phyloP scores from a whole-genome alignment of 2,797 vertebrate genomes.

The Momotus momota region DNA sequence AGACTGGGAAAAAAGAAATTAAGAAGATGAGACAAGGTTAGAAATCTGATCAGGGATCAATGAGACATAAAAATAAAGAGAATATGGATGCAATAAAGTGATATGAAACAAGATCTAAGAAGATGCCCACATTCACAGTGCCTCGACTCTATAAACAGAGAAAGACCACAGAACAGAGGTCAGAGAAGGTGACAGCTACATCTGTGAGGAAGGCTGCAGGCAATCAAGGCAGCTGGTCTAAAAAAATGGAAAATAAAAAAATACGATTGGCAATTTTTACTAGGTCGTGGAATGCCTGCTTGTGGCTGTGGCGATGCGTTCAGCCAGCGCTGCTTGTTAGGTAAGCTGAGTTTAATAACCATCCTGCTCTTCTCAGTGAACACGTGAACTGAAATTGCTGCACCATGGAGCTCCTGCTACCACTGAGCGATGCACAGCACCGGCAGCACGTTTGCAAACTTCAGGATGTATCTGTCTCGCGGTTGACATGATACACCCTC shows the following conservation, averaged over 20 bases:
- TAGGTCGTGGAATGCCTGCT: constrained; percentile 34
- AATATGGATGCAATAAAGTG: background rate
- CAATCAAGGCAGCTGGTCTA: background rate
- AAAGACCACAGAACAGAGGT: background rate
- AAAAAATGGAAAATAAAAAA: background rate
- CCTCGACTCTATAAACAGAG: background rate
- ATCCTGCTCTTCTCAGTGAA: background rate
- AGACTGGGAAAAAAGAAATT: background rate
- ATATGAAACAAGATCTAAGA: background rate
- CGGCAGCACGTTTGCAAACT: background rate
- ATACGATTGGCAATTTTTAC: constrained; percentile 1
- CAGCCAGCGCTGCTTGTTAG: background rate
- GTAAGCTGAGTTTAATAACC: background rate
- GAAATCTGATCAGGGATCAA: background rate
- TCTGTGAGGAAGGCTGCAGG: constrained; percentile 31
- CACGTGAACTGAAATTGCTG: background rate
- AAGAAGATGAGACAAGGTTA: background rate
- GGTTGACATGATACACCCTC: background rate
- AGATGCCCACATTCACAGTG: background rate
- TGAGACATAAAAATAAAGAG: background rate
- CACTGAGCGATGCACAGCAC: background rate
- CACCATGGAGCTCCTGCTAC: background rate
- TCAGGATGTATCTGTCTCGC: background rate
- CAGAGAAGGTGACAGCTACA: constrained; percentile 17
- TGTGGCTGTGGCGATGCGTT: background rate